Evolutionary conservation across 1,140 invertebrate genomes (phyloP).

Genomic region (Mycetomoellerius zeteki): DNA sequence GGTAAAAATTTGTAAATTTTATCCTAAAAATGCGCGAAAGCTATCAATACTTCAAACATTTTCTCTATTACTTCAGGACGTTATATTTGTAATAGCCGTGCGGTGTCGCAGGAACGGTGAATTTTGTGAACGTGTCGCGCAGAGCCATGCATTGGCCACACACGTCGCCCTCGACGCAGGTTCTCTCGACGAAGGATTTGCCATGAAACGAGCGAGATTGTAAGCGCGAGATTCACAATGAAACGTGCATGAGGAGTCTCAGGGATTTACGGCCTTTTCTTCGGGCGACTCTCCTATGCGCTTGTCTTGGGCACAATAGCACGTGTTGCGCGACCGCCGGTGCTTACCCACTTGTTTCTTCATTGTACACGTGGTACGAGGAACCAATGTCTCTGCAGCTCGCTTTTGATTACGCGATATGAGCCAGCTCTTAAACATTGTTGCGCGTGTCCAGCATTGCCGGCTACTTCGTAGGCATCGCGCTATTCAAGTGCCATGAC

Average conservation of each 20-base stretch:
- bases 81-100: conserved; percentile 76
- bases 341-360: conserved; percentile 75
- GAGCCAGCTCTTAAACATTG: conserved; percentile 68
- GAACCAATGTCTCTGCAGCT: conserved; percentile 72
- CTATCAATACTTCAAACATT: conserved; percentile 5
- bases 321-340: conserved; percentile 73
- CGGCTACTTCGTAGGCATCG: conserved; percentile 61
- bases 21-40: not conserved
- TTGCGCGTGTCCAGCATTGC: conserved; percentile 37
- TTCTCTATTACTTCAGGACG: not conserved
- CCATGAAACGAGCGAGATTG: conserved; percentile 80
- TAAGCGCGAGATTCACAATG: conserved; percentile 78
- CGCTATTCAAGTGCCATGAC: conserved; percentile 65
- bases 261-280: conserved; percentile 81
- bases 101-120: conserved; percentile 81
- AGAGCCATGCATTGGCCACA: conserved; percentile 73
- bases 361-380: conserved; percentile 68
- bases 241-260: conserved; percentile 73
- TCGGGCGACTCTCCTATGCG: conserved; percentile 71
- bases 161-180: conserved; percentile 77
- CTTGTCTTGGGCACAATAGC: conserved; percentile 72
- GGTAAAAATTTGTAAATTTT: not conserved
- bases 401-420: conserved; percentile 76
- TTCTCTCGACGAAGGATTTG: conserved; percentile 76
- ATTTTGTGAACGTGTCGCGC: conserved; percentile 77